Evolutionary conservation across 1,140 invertebrate species (phyloP).

Genomic region (Centruroides sculpturatus): DNA sequence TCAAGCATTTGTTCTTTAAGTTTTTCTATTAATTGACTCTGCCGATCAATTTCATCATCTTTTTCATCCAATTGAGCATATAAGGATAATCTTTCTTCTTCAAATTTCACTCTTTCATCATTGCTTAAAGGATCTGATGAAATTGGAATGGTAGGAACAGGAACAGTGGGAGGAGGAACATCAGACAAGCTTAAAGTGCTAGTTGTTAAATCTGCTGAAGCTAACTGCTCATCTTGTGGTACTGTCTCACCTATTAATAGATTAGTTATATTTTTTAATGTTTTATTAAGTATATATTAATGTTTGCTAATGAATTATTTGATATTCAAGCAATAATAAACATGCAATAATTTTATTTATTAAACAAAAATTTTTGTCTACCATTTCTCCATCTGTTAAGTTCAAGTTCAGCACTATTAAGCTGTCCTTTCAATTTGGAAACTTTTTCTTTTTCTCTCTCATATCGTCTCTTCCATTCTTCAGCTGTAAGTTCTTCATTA

Average conservation of each 20-base stretch:
- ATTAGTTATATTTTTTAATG: no score
- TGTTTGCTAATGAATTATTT: no score
- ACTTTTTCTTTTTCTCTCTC: slow-evolving; percentile 96
- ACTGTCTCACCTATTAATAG: slow-evolving; percentile 62
- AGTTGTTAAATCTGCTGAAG: slow-evolving; percentile 42
- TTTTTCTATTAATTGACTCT: slow-evolving; percentile 90
- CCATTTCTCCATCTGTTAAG: slow-evolving; percentile 44
- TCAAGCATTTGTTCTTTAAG: slow-evolving; percentile 96
- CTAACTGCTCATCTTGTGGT: slow-evolving; percentile 79
- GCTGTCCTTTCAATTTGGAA: slow-evolving; percentile 69
- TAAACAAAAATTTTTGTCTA: not conserved
- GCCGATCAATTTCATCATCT: slow-evolving; percentile 98
- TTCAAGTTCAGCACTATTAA: slow-evolving; percentile 80
- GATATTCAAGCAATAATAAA: no score
- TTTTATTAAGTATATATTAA: no score
- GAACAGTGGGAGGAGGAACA: slow-evolving; percentile 3
- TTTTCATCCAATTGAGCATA: slow-evolving; percentile 98
- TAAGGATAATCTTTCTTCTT: slow-evolving; percentile 77
- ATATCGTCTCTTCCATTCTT: slow-evolving; percentile 98
- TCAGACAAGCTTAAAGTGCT: slow-evolving; percentile 16
- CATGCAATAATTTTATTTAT: no score
- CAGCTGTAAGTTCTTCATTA: slow-evolving; percentile 97
- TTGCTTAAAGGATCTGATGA: slow-evolving; percentile 45
- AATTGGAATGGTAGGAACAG: slow-evolving; percentile 1
- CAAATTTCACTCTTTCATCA: slow-evolving; percentile 41